Base-by-base conservation (phyloP, 2,113 vertebrate genomes). In the Misgurnus mizolepis region DNA sequence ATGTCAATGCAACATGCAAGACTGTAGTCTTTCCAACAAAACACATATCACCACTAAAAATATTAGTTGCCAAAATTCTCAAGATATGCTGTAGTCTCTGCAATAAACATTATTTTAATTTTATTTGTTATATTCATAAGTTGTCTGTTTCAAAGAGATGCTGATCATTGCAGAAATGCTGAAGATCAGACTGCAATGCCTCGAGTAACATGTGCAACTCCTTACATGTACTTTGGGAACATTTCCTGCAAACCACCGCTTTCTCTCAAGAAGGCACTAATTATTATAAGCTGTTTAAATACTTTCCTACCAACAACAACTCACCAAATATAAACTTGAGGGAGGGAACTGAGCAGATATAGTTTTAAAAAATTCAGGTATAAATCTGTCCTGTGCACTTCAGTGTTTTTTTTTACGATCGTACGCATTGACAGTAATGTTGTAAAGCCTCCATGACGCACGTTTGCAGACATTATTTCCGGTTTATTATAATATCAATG, bases 401-500 rank as follows among this genome's bases (percentile, higher is more conserved):
- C 12, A 39, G 27, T n/a, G 49, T 2, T 70, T 55, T 70, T 50
- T 10, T n/a, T n/a, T n/a, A 53, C 34, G 7, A 7, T 34, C 18
- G 3, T 10, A 71, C 2, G 27, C 5, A 58, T n/a, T n/a, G 10
- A 27, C 40, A 45, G 40, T 15, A 45, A 5, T 12, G 71, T 27
- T 60, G 71, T 9, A 15, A 60, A 45, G 43, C 17, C 55, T 58
- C 17, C 55, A 58, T 58, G 55, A 58, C 17, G 55, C 55, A 61
- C 3, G 55, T 74, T 60, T 27, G 55, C 55, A 60, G 39, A 8
- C 9, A 40, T 72, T 45, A 61, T 74, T 74, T 74, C 71, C 40
- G 55, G 55, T 45, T 60, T 74, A 45, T 61, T 22, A 45, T 60
- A 1, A 12, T 27, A 7, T 0, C 67, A 50, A 43, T 34, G 15